Conservation (phyloP, 1,140 invertebrate genomes). For the Stenopsyche tienmushanensis region DNA sequence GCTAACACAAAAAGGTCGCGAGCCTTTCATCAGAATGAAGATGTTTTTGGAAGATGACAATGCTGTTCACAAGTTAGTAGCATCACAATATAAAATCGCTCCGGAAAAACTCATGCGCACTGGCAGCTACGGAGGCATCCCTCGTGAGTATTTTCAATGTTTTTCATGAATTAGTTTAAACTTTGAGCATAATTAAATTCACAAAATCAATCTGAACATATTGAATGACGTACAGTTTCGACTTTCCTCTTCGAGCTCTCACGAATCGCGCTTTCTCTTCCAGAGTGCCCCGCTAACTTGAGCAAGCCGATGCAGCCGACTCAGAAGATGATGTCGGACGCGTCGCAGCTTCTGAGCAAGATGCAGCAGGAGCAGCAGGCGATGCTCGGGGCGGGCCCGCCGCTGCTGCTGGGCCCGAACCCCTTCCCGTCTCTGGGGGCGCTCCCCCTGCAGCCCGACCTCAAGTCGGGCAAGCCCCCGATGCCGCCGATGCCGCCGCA, state of each 20-base stretch:
- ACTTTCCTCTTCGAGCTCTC: too few relatives aligned
- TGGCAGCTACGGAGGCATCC: constrained; percentile 84
- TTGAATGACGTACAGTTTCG: not conserved
- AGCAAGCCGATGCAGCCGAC: constrained; percentile 74
- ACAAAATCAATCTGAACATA: constrained; percentile 1
- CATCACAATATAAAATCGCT: constrained; percentile 96
- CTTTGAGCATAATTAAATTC: not conserved
- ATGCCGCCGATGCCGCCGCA: constrained; percentile 51
- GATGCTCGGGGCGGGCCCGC: constrained; percentile 45
- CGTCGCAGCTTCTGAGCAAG: constrained; percentile 69
- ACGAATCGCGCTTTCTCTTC: constrained; percentile 41
- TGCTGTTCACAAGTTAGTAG: constrained; percentile 93
- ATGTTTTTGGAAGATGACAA: constrained; percentile 98
- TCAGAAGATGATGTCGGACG: constrained; percentile 70
- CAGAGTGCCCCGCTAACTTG: constrained; percentile 70
- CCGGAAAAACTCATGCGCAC: constrained; percentile 95
- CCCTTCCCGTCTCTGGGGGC: constrained; percentile 66
- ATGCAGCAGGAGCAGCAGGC: constrained; percentile 65
- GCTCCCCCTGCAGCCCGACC: constrained; percentile 57
- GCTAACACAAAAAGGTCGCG: constrained; percentile 94
- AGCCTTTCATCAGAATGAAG: constrained; percentile 97
- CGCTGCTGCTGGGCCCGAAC: constrained; percentile 63
- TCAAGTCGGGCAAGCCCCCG: constrained; percentile 56
- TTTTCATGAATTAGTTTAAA: too few relatives aligned
- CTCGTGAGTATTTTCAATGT: constrained; percentile 66